Percentiles rank a stretch among this genome's conserved stretches.
phyloP scores from a whole-genome alignment of 2,888 invertebrate species.

The Limnephilus marmoratus region DNA sequence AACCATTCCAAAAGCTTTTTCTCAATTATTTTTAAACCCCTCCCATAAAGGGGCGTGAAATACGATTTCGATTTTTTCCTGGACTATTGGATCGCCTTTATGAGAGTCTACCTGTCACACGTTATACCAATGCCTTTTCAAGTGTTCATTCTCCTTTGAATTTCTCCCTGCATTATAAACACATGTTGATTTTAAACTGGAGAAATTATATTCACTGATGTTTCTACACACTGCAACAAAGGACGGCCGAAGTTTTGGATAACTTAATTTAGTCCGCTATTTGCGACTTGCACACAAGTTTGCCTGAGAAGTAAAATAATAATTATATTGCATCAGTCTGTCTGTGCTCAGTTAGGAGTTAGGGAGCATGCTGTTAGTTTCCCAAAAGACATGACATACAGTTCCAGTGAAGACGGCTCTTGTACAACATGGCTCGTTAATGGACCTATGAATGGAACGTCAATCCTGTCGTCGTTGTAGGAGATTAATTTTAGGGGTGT shows the following conservation, averaged over 20 bases:
- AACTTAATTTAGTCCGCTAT: constrained; percentile 29
- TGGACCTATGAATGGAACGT: background rate
- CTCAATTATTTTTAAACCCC: too few relatives aligned
- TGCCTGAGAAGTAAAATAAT: background rate
- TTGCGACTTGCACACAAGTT: background rate
- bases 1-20: too few relatives aligned
- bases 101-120: background rate
- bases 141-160: background rate
- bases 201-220: background rate
- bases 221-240: constrained; percentile 29
- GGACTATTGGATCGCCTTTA: too few relatives aligned
- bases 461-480: background rate
- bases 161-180: constrained; percentile 6
- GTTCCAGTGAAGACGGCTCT: background rate
- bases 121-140: background rate
- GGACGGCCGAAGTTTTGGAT: constrained; percentile 17
- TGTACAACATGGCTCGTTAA: background rate
- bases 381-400: background rate
- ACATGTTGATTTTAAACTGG: constrained; percentile 28
- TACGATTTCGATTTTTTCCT: too few relatives aligned
- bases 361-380: background rate
- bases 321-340: constrained; percentile 7
- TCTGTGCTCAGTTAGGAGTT: background rate
- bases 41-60: too few relatives aligned
- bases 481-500: background rate